A percentile compares a stretch with the other conserved stretches of the same genome.
Conservation (phyloP, 2,113 vertebrate species). For the Cephalopholis sonnerati region DNA sequence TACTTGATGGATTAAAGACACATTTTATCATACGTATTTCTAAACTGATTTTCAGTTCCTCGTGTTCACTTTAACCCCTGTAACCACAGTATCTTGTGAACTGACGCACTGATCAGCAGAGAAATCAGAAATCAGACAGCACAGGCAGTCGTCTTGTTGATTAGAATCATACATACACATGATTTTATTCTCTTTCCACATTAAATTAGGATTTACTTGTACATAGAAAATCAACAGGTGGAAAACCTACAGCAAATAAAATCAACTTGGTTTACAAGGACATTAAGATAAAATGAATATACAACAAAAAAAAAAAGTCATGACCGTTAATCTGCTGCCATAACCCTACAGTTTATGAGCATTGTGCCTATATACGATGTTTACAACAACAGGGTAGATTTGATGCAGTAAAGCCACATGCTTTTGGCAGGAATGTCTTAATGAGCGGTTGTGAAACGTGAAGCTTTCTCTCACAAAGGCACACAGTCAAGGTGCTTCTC, state of each 20-base stretch:
- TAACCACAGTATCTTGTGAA: background rate
- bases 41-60: background rate
- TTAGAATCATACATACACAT: constrained; percentile 15
- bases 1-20: background rate
- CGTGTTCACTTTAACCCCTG: too few species aligned
- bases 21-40: background rate
- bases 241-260: constrained; percentile 24
- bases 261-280: constrained; percentile 27
- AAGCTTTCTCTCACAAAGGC: constrained; percentile 24
- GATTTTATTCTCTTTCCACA: constrained; percentile 45
- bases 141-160: background rate
- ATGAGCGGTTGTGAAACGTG: background rate
- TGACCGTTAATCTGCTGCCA: constrained; percentile 3
- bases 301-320: constrained; percentile 12
- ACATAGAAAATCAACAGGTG: constrained; percentile 21
- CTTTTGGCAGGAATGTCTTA: constrained; percentile 42
- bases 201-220: constrained; percentile 44
- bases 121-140: background rate
- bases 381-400: background rate
- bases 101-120: background rate
- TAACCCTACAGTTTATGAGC: background rate
- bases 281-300: constrained; percentile 29
- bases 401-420: constrained; percentile 24
- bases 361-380: background rate
- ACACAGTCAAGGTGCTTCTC: constrained; percentile 30